Base-by-base conservation (phyloP, 2,797 vertebrate species). In the Sebastes iracundus region DNA sequence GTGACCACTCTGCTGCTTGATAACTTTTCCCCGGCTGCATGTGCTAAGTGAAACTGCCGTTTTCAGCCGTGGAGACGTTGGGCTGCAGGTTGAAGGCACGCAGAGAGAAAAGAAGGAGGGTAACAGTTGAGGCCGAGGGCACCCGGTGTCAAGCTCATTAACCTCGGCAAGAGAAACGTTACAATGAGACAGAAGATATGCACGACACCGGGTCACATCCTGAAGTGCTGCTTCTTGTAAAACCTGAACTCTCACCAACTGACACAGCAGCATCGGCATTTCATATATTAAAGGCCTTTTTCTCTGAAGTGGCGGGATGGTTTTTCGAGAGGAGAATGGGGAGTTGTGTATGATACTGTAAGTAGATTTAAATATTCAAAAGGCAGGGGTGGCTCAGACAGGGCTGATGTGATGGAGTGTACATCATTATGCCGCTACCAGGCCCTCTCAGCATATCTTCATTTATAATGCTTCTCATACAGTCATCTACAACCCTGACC, bases 1-100 rank as follows among this genome's bases (percentile, higher is more conserved):
- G 92, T 96, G 96, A 97, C 96, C 97, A 96, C 94, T 94, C 76
- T 62, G 93, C 93, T 86, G 93, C 93, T 90, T 94, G 93, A 95
- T 95, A 96, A 96, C 94, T 96, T 96, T 95, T 88, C 93, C 92
- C 91, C 85, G 92, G 94, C 93, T 89, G 90, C 82, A 85, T 88
- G 79, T 72, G 75, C 88, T 85, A 83, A 89, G 87, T 93, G 93
- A 94, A 95, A 95, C 80, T 33, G 68, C 81, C 83, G 78, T 89
- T 92, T 92, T 83, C 59, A 86, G 86, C 80, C 59, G 35, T 55
- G 65, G 61, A 71, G 81, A 77, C 77, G 81, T 79, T 66, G 55
- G 80, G 81, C 83, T 78, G 82, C 67, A 59, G 79, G 81, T 91
- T 85, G 89, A 90, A 30, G 71, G 80, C 80, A 75, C 69, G 88